Base-by-base conservation (phyloP, 2,797 vertebrate genomes). In the Chromis chromis region DNA sequence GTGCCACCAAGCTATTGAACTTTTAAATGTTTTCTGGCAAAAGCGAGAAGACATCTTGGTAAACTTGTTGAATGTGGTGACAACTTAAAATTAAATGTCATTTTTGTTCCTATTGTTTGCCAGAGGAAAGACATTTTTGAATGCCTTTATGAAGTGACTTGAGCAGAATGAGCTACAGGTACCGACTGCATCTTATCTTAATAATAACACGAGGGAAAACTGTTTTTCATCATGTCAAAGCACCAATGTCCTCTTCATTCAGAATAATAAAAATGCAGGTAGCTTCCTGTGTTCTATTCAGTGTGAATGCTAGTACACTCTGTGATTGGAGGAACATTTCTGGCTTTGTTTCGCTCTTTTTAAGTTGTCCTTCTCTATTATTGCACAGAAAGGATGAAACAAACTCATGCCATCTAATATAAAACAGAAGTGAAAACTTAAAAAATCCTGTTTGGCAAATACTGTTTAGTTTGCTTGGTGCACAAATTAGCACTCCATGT, bases 181-280 rank as follows among this genome's bases (percentile, higher is more conserved):
- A n/a, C 13, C 46, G 49, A 55, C 16, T 61, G 71, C 16, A 22
- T 65, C n/a, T 70, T 33, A 40, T 49, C 24, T 39, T 55, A 55
- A 57, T 68, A 28, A 74, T 49, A 67, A 76, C 48, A 50, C 17
- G 42, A 54, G 21, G 25, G 52, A 65, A 63, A 54, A 22, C 27
- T 14, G 27, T 74, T 71, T n/a, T 36, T 56, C 48, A 50, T 60
- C 53, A 17, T 58, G 39, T 57, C 46, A 65, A 72, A 64, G 56
- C 36, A 50, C 44, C 46, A 72, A 83, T 55, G 39, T 50, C 44
- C 11, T 77, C 25, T 62, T 80, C 28, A 52, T 21, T 56, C n/a
- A 42, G 36, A 76, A 60, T 66, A 17, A 66, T 67, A 59, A 44
- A 64, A 44, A 44, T 17, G 17, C 17, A 24, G 25, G 16, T 52